phyloP scores from a whole-genome alignment of 2,113 vertebrate genomes.

The Zosterops pallidus region DNA sequence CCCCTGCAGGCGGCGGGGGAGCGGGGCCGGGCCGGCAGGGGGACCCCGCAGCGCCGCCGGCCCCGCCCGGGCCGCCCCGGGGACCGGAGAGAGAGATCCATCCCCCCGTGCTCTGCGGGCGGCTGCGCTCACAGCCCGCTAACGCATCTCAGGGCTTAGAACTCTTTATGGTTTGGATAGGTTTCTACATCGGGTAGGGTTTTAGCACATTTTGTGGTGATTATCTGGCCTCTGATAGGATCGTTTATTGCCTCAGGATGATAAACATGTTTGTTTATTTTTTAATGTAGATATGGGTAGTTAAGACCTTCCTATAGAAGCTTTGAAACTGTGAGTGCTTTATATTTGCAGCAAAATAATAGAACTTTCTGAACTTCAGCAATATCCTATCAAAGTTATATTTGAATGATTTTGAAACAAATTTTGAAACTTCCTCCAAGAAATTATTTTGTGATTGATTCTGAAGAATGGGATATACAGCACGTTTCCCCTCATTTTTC shows the following conservation, averaged over 20 bases:
- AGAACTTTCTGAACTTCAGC: background rate
- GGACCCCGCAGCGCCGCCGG: background rate
- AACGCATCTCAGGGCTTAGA: background rate
- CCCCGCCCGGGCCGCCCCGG: too few relatives aligned
- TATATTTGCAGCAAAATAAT: background rate
- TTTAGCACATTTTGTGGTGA: background rate
- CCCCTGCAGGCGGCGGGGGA: slow-evolving; percentile 73
- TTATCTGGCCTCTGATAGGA: background rate
- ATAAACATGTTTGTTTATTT: background rate
- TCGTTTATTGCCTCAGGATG: background rate
- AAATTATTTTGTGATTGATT: background rate
- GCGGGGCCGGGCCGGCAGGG: background rate
- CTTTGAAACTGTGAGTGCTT: background rate
- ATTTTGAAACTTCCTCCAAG: background rate
- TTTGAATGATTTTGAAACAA: background rate
- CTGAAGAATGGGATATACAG: background rate
- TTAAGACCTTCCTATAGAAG: background rate
- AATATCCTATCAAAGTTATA: background rate
- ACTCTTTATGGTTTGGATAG: background rate
- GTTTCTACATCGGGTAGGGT: background rate
- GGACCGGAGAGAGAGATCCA: too few relatives aligned
- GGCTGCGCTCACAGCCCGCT: too few relatives aligned
- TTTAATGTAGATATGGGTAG: background rate
- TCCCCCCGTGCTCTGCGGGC: too few relatives aligned
- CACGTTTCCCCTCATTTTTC: background rate